Evolutionary conservation across 1,140 invertebrate species (phyloP).

Genomic region (Drosophila malerkotliana): DNA sequence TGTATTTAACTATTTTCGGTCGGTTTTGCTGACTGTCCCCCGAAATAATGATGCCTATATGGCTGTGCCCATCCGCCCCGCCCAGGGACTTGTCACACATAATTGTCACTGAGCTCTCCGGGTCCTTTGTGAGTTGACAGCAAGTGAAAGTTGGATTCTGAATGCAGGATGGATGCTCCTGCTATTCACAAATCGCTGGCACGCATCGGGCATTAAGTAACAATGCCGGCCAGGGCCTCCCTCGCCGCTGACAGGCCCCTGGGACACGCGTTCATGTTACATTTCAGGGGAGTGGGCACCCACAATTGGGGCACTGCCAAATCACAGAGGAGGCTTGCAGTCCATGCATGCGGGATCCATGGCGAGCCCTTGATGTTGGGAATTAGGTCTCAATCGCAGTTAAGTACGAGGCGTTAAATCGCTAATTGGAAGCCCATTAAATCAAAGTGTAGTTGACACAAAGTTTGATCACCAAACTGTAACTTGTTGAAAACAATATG

Average conservation of each 20-base stretch:
- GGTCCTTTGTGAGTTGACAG: slow-evolving; percentile 46
- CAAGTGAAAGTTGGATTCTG: slow-evolving; percentile 33
- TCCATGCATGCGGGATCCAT: background rate
- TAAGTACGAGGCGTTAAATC: background rate
- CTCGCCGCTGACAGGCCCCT: slow-evolving; percentile 22
- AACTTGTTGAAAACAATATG: slow-evolving; percentile 23
- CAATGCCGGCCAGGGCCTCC: slow-evolving; percentile 39
- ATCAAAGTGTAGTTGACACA: background rate
- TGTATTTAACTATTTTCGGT: slow-evolving; percentile 79
- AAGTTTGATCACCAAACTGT: background rate
- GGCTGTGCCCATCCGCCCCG: background rate
- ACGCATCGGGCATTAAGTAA: slow-evolving; percentile 67
- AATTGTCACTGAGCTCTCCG: slow-evolving; percentile 69
- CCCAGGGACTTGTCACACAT: slow-evolving; percentile 78
- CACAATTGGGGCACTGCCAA: slow-evolving; percentile 64
- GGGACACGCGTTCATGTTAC: slow-evolving; percentile 19
- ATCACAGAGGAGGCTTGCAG: slow-evolving; percentile 44
- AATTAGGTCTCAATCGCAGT: background rate
- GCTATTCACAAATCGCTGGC: slow-evolving; percentile 71
- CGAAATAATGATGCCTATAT: slow-evolving; percentile 45
- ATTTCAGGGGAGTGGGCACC: slow-evolving; percentile 27
- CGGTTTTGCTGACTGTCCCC: slow-evolving; percentile 54
- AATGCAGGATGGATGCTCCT: slow-evolving; percentile 25
- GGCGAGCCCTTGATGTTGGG: background rate
- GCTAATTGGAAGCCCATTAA: background rate